These are phyloP conservation scores for Diplosoma virens DNA, from an alignment of 23 tunicate genomes.

Conservation along the genomic window DNA sequence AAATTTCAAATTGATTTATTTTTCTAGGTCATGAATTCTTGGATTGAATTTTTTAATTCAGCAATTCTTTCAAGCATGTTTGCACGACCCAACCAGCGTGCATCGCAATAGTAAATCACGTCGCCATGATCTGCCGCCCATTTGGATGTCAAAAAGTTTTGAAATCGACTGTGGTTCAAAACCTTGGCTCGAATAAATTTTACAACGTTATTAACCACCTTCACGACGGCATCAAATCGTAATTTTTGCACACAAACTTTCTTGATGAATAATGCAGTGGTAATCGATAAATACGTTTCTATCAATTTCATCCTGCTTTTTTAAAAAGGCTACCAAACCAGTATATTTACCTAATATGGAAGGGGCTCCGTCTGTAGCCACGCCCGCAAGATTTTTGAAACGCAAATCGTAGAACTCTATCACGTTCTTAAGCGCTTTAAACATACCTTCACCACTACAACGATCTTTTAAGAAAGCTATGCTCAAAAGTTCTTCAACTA, in stretches of 20 bases:
- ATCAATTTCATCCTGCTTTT: conserved; percentile 17
- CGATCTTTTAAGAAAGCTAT: conserved; percentile 5
- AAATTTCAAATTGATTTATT: not conserved
- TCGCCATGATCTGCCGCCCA: conserved; percentile 13
- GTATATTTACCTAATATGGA: conserved; percentile 11
- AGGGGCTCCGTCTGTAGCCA: conserved; percentile 18
- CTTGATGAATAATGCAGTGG: conserved; percentile 23
- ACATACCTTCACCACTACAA: conserved; percentile 7
- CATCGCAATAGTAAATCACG: not conserved
- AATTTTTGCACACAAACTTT: conserved; percentile 21
- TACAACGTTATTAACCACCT: not conserved
- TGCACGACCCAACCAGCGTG: not conserved
- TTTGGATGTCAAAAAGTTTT: not conserved
- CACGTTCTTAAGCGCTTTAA: conserved; percentile 21
- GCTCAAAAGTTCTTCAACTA: conserved; percentile 20
- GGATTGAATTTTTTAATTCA: not conserved
- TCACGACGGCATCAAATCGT: conserved; percentile 15
- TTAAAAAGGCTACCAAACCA: conserved; percentile 14
- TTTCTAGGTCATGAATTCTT: not conserved
- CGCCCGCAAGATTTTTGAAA: conserved; percentile 29
- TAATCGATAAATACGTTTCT: not conserved
- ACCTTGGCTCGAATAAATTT: conserved; percentile 12
- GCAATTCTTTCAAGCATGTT: conserved; percentile 6
- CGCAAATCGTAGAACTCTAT: conserved; percentile 26
- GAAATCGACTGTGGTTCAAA: conserved; percentile 10